Evolutionary conservation across 2,888 invertebrate species (phyloP).

Genomic region (Chirona hameri): DNA sequence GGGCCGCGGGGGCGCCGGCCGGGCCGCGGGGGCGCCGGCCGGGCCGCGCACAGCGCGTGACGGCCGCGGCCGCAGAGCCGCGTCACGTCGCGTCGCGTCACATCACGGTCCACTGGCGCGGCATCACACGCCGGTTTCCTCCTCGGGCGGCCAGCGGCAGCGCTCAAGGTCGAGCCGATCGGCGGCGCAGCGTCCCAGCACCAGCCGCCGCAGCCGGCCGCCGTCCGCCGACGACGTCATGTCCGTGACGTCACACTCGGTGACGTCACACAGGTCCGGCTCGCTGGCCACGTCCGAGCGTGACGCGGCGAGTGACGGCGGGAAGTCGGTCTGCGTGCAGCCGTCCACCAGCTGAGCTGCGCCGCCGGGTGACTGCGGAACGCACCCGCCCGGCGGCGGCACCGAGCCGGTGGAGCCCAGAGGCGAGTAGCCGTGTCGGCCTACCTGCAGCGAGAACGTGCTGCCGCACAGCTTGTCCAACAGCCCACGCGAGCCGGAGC

Average conservation of each 20-base stretch:
- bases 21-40: neutral
- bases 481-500: neutral
- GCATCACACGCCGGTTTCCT: constrained; percentile 10
- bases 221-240: neutral
- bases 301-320: neutral
- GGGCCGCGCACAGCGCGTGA: neutral
- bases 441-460: neutral
- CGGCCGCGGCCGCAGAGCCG: neutral
- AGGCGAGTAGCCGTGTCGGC: constrained; percentile 3
- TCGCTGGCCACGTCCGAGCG: neutral
- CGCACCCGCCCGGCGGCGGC: too few relatives aligned
- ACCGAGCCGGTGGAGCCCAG: neutral
- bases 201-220: neutral
- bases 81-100: neutral
- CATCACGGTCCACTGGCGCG: neutral
- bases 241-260: neutral
- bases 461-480: constrained; percentile 24
- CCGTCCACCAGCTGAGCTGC: neutral
- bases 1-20: neutral
- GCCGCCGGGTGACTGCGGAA: neutral
- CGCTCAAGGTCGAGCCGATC: neutral
- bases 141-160: neutral
- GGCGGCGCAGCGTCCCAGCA: neutral
- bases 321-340: constrained; percentile 4
- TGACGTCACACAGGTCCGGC: neutral